Evolutionary conservation across 2,113 vertebrate genomes (phyloP), one percentile per base, ranked within the genome.

Genomic region (Rhinoderma darwinii): DNA sequence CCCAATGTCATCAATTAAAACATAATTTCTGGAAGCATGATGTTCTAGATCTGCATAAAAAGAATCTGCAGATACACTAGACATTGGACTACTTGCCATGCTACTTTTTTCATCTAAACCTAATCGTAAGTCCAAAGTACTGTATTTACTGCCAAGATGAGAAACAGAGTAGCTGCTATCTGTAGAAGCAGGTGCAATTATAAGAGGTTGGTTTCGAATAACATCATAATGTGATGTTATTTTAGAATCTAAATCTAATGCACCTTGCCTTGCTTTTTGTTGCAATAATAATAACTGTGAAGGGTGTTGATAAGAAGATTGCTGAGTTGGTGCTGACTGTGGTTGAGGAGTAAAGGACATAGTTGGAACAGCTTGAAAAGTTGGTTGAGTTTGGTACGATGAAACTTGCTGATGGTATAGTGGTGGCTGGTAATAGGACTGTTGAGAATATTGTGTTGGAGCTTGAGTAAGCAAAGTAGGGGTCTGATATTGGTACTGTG

Each of bases 31-130:
- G 32, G 96, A 83, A 77, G 96, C 92, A 43, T 98, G 97, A 84
- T 97, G 97, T 68, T 99, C 98, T 86, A 99, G 96, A 89, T 99
- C 98, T 88, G 97, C 95, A 92, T 99, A 99, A 92, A 98, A 99
- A 0, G 98, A 99, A 91, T 99, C 98, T 75, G 98, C 96, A 87
- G 98, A 99, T 91, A 99, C 97, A 89, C 96, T 99, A 61, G 98
- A 99, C 95, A 99, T 98, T 44, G 98, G 98, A 88, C 97, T 98
- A 88, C 97, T 97, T 6, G 96, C 97, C 93, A 99, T 96, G 90
- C 97, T 98, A 73, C 95, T 95, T 88, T 97, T 96, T 89, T 99
- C 98, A 3, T 98, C 97, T 90, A 99, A 89, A 4, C 97, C 98
- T 84, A 99, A 93, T 83, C 98, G 95, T 87, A 99, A 94, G 83